phyloP scores from a whole-genome alignment of 2,797 vertebrate species.

The Crax fasciolata region DNA sequence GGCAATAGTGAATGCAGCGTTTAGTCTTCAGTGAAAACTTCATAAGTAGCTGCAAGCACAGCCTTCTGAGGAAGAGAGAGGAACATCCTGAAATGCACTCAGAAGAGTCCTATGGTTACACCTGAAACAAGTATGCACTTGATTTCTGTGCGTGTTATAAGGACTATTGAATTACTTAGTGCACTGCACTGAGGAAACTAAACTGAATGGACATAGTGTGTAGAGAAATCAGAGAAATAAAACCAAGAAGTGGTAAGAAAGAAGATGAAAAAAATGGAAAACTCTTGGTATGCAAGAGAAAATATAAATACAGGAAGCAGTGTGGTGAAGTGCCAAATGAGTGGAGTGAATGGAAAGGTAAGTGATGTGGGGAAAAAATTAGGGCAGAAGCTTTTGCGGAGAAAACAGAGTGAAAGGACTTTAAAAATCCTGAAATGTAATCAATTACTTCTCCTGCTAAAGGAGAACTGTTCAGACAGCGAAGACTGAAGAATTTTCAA shows the following conservation, averaged over 20 bases:
- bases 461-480: not conserved
- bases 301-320: not conserved
- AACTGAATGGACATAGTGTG: not conserved
- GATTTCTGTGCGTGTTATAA: not conserved
- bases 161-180: not conserved
- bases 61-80: not conserved
- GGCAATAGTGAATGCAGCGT: not conserved
- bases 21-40: not conserved
- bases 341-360: not conserved
- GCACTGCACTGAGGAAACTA: not conserved
- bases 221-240: not conserved
- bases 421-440: constrained; percentile 15
- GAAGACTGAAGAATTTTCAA: not conserved
- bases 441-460: constrained; percentile 27
- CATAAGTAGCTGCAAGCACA: not conserved
- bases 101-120: not conserved
- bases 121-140: not conserved
- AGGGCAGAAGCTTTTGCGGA: not conserved
- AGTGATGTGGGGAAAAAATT: not conserved
- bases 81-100: not conserved
- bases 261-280: not conserved
- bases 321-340: not conserved
- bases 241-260: not conserved
- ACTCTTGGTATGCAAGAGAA: not conserved
- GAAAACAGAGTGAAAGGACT: not conserved